Conservation (phyloP, 2,113 vertebrate species). For the Anhinga anhinga region DNA sequence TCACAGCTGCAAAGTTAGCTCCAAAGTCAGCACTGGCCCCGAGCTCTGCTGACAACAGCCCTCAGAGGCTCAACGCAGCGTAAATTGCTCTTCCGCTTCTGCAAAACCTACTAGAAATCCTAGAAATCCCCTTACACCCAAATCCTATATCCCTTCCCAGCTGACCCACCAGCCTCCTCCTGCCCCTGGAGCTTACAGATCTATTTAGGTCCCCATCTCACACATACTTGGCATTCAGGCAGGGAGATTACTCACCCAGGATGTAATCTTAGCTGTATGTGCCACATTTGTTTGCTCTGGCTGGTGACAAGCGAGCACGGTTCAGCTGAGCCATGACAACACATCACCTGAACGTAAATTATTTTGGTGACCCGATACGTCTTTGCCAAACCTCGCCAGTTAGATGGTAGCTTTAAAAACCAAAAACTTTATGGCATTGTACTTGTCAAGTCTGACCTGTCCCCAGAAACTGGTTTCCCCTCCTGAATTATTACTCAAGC, state of each 20-base stretch:
- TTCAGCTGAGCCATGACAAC: not conserved
- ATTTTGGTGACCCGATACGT: not conserved
- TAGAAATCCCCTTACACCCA: not conserved
- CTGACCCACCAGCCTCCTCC: not conserved
- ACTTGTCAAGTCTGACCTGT: not conserved
- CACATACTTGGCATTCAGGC: not conserved
- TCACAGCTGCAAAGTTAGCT: not conserved
- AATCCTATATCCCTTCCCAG: not conserved
- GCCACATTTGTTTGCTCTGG: not conserved
- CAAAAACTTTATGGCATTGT: not conserved
- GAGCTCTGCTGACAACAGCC: not conserved
- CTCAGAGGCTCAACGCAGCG: rapidly evolving
- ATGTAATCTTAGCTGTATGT: not conserved
- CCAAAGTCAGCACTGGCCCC: not conserved
- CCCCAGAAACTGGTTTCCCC: not conserved
- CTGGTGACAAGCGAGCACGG: not conserved
- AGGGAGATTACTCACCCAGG: not conserved
- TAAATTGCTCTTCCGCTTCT: not conserved
- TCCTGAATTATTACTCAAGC: not conserved
- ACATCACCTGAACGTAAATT: rapidly evolving
- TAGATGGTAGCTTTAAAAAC: rapidly evolving
- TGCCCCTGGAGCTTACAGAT: not conserved
- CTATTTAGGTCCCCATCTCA: not conserved
- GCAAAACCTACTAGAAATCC: not conserved
- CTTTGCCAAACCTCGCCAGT: not conserved